phyloP scores from a whole-genome alignment of 2,113 vertebrate genomes.

The Callipepla californica region DNA sequence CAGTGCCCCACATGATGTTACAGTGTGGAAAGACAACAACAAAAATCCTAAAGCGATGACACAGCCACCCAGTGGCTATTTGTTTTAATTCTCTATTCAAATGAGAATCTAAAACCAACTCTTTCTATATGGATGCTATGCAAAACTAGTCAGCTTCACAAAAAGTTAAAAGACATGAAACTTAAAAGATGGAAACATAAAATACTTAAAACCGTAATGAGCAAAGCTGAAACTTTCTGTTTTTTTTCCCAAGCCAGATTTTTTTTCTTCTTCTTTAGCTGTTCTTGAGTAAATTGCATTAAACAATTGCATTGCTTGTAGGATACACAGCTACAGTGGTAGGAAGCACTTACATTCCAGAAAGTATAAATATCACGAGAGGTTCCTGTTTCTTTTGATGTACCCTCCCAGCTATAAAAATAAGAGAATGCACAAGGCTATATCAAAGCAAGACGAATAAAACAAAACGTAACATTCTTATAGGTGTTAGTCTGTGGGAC shows the following conservation, averaged over 20 bases:
- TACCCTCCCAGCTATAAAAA: not conserved
- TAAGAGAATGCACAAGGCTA: not conserved
- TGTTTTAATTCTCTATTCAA: not conserved
- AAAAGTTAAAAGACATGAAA: not conserved
- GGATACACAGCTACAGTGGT: not conserved
- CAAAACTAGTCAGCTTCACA: slow-evolving; percentile 20
- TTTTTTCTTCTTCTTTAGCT: slow-evolving; percentile 22
- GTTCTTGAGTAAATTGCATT: slow-evolving; percentile 20
- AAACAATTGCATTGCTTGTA: not conserved
- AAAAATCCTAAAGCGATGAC: no score
- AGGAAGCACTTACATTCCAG: not conserved
- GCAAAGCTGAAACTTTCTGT: not conserved
- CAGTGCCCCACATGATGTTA: no score
- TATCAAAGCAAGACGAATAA: not conserved
- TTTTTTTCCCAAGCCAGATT: not conserved
- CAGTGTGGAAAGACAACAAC: no score
- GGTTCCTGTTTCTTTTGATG: not conserved
- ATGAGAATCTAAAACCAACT: slow-evolving; percentile 26
- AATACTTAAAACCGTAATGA: not conserved
- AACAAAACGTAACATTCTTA: not conserved
- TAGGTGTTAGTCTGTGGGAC: not conserved
- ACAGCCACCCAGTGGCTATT: not conserved
- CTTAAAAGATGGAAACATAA: slow-evolving; percentile 10
- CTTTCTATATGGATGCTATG: not conserved
- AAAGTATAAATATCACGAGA: not conserved